Evolutionary conservation across 2,888 invertebrate genomes (phyloP), one percentile per base, ranked within the genome.

Genomic region (Thecocarcelia acutangulata): DNA sequence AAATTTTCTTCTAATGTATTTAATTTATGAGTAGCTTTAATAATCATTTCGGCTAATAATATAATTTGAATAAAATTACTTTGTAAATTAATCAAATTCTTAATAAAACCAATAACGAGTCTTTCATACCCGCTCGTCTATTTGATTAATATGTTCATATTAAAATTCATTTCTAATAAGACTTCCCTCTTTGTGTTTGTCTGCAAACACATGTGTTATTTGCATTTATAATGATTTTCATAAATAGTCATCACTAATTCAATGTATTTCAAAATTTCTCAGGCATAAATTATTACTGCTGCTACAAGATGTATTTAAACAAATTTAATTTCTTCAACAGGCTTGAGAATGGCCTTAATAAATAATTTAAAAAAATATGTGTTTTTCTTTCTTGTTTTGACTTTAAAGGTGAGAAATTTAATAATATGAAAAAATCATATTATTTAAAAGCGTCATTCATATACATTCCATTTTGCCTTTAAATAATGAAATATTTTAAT

Each of bases 221-320:
- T 12, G 28, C 6, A 1, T 46, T 28, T 48, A 9, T n/a, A 19
- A 24, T 42, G n/a, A 28, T 42, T 68, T 54, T 13, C 24, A 40
- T 52, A 66, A 66, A 42, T 24, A 24, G 24, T 42, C 42, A 68
- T 54, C 68, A 54, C 17, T 42, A 54, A 24, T 54, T 68, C 54
- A 68, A 68, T 54, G 42, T 66, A 68, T 68, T 68, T 42, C 12
- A 61, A 72, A 61, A 17, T 61, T 15, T 42, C 24, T 59, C 1
- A 24, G 46, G 40, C 59, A 70, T 70, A 50, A 70, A 70, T 59
- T 70, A 59, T 40, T 72, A 50, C 40, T 24, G 2, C 24, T 50
- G 50, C 59, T 59, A 17, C 50, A 42, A 40, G 17, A 72, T 24
- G 24, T 50, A 8, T 46, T 37, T 1, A 17, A 56, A 61, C 50